phyloP scores from a whole-genome alignment of 2,888 invertebrate species.

The Chymomyza procnemis region DNA sequence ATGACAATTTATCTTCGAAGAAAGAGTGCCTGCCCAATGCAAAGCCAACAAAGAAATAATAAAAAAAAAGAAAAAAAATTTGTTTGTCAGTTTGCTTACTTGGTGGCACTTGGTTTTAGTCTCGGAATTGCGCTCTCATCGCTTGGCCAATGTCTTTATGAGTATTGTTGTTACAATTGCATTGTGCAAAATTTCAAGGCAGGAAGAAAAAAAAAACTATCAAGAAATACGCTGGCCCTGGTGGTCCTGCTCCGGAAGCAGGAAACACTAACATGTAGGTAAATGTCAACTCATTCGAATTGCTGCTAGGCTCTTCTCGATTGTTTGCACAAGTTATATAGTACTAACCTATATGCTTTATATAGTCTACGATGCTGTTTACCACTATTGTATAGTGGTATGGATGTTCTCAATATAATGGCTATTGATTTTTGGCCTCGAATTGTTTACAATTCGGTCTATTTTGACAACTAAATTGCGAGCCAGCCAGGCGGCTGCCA shows the following conservation, averaged over 20 bases:
- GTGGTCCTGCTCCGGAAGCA: constrained; percentile 55
- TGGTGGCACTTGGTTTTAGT: constrained; percentile 16
- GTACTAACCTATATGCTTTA: constrained; percentile 40
- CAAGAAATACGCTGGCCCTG: constrained; percentile 5
- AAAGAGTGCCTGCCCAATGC: neutral
- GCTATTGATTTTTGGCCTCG: constrained; percentile 41
- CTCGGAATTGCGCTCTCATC: neutral
- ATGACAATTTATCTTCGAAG: constrained; percentile 60
- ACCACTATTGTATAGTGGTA: constrained; percentile 29
- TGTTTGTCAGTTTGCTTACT: constrained; percentile 56
- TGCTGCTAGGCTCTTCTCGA: constrained; percentile 3
- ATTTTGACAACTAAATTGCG: constrained; percentile 71
- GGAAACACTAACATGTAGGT: constrained; percentile 65
- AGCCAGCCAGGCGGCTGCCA: constrained; percentile 46
- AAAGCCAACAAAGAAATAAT: constrained; percentile 2
- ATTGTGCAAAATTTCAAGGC: constrained; percentile 17
- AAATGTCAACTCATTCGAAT: constrained; percentile 58
- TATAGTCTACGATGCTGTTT: constrained; percentile 23
- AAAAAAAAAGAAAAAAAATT: constrained; percentile 46
- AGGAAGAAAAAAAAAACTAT: constrained; percentile 9
- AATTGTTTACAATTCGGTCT: constrained; percentile 61
- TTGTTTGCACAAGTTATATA: neutral
- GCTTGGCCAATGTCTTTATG: constrained; percentile 49
- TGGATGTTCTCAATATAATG: constrained; percentile 38
- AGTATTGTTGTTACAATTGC: constrained; percentile 41